These are phyloP conservation scores for Rhizoglyphus robini DNA, from an alignment of 1,140 invertebrate genomes.

Conservation along the genomic window DNA sequence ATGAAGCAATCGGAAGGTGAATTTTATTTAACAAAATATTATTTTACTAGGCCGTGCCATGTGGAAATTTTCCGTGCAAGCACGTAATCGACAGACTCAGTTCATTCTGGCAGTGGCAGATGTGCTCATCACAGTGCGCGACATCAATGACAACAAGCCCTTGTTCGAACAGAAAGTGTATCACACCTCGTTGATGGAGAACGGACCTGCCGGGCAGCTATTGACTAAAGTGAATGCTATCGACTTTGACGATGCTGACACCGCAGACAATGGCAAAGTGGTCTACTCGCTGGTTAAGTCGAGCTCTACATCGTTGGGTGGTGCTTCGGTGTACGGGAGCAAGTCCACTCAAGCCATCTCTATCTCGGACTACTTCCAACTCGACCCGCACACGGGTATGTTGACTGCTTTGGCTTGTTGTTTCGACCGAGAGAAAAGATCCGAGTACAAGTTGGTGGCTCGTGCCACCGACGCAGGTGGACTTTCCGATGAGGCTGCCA, in stretches of 20 bases:
- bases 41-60: background rate
- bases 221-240: background rate
- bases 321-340: too few species aligned
- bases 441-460: background rate
- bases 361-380: background rate
- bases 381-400: background rate
- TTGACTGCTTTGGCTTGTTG: constrained; percentile 1
- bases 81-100: background rate
- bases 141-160: constrained; percentile 19
- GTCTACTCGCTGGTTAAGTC: constrained; percentile 10
- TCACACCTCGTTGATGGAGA: constrained; percentile 7
- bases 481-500: background rate
- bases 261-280: background rate
- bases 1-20: background rate
- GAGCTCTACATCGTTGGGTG: background rate
- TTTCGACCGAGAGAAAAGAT: constrained; percentile 7
- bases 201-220: constrained; percentile 4
- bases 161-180: constrained; percentile 9
- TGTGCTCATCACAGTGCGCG: background rate
- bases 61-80: constrained; percentile 14
- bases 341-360: background rate
- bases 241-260: constrained; percentile 11
- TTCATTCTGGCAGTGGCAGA: background rate
- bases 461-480: constrained; percentile 6
- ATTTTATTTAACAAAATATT: background rate